Conservation (phyloP, 2,113 vertebrate genomes). For the Nestor notabilis region DNA sequence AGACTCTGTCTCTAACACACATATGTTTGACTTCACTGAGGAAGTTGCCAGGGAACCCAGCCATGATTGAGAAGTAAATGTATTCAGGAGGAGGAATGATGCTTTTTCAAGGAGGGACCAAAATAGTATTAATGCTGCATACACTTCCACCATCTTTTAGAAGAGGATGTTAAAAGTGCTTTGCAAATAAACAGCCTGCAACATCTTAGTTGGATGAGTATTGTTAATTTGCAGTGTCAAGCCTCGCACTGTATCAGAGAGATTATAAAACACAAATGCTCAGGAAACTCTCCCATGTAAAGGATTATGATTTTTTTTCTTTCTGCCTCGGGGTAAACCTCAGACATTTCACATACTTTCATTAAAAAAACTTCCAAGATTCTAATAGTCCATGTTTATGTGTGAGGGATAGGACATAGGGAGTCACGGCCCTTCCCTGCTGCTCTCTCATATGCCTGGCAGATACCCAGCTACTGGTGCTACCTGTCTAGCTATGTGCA, state of each 20-base stretch:
- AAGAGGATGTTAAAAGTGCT: background rate
- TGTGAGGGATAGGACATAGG: background rate
- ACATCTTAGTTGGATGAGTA: background rate
- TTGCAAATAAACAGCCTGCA: background rate
- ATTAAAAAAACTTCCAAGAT: background rate
- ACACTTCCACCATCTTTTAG: background rate
- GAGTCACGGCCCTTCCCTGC: background rate
- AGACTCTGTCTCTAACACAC: background rate
- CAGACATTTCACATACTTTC: background rate
- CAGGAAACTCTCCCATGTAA: background rate
- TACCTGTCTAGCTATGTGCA: background rate
- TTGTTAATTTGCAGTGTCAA: background rate
- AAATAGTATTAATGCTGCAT: background rate
- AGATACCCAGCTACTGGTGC: background rate
- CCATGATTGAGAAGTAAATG: background rate
- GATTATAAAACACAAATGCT: background rate
- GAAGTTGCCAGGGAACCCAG: slow-evolving; percentile 23
- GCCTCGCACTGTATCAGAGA: background rate
- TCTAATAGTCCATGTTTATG: background rate
- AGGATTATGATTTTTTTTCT: fast-evolving
- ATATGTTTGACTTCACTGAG: background rate
- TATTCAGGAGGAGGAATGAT: background rate
- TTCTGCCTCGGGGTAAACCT: background rate
- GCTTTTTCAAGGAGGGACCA: background rate
- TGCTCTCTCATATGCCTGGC: background rate